These are phyloP conservation scores for Scleropages formosus DNA, from an alignment of 2,797 vertebrate species.

Conservation along the genomic window DNA sequence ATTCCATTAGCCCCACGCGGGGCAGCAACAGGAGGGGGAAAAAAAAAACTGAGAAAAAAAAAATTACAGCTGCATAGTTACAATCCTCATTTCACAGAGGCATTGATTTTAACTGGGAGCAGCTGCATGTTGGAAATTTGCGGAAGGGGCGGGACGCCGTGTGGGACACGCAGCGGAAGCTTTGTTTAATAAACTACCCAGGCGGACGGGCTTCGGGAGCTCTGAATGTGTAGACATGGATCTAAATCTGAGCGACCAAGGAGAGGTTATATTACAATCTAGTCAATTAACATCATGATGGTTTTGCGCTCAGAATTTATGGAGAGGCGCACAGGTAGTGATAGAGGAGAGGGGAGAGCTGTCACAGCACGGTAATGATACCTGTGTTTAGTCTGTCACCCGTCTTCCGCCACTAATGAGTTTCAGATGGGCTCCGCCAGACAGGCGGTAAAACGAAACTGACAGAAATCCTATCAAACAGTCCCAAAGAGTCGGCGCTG, in stretches of 20 bases:
- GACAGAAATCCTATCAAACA: conserved; percentile 51
- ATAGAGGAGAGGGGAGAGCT: conserved; percentile 32
- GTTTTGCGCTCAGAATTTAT: conserved; percentile 36
- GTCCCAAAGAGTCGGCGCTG: conserved; percentile 40
- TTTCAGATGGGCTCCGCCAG: conserved; percentile 41
- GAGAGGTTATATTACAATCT: conserved; percentile 41
- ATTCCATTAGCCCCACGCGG: conserved; percentile 34
- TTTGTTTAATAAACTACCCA: conserved; percentile 26
- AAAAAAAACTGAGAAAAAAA: conserved; percentile 33
- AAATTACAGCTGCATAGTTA: conserved; percentile 33
- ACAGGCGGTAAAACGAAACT: conserved; percentile 41
- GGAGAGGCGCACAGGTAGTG: conserved; percentile 34
- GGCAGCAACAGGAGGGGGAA: conserved; percentile 16
- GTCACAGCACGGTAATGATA: conserved; percentile 40
- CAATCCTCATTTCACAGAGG: conserved; percentile 34
- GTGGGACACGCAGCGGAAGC: background rate
- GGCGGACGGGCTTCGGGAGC: background rate
- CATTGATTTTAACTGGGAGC: conserved; percentile 38
- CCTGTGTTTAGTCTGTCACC: conserved; percentile 34
- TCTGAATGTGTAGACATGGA: background rate
- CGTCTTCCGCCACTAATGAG: conserved; percentile 42
- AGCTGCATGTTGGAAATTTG: conserved; percentile 27
- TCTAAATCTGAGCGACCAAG: background rate
- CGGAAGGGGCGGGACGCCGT: background rate
- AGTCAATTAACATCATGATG: conserved; percentile 41